Base-by-base conservation (phyloP, 1,140 invertebrate genomes). In the Drosophila subpulchrella region DNA sequence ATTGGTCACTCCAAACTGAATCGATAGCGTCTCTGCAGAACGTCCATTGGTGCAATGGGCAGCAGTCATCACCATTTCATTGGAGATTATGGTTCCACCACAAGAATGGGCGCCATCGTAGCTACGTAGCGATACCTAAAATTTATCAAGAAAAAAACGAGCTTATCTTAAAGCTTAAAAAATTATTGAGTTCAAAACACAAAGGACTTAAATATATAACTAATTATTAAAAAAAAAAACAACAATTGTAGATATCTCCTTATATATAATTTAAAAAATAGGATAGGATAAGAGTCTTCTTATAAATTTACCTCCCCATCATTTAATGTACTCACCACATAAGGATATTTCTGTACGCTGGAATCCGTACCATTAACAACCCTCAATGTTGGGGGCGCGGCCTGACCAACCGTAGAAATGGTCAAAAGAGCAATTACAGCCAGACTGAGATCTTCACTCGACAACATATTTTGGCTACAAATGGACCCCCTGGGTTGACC, bases 11-110 rank as follows among this genome's bases (percentile, higher is more conserved):
- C 78, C 90, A 57, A 62, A 91, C 57, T 92, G 91, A 2, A 92
- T 50, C 5, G 76, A 78, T 0, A 92, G 56, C 10, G 65, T 20
- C 2, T n/a, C 39, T 1, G 89, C 55, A 0, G 30, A 41, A 2
- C 61, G 56, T 5, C 93, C 91, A 11, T 81, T 85, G 7, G 94
- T 93, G 70, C 95, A 95, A 81, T 95, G 94, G 1, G 94, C 94
- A 2, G 94, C 94, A 0, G 94, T 94, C 46, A 95, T 54, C 11
- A 94, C 93, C 36, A 93, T 93, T 5, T 92, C 78, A 3, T 92
- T 80, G 0, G 93, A 92, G 24, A 95, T 92, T 5, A 95, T 91
- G 0, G 93, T 93, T 0, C 94, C 94, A 0, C 94, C 94, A 66
- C 94, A 94, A 38, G 94, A 94, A 78, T 95, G 94, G 34, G 91